phyloP scores from a whole-genome alignment of 2,797 vertebrate genomes.

The Aeoliscus strigatus region DNA sequence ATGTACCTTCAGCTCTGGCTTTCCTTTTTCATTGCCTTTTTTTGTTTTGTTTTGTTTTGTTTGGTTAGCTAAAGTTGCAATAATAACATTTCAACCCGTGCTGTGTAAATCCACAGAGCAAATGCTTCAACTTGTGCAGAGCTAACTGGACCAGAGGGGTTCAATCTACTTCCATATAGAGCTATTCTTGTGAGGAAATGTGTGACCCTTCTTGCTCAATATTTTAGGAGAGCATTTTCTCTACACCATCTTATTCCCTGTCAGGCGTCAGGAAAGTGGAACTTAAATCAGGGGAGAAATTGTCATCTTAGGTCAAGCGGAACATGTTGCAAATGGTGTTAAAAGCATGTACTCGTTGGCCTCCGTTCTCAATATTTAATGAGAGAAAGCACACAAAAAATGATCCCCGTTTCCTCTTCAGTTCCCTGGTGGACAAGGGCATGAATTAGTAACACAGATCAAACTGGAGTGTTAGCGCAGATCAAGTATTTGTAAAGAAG shows the following conservation, averaged over 20 bases:
- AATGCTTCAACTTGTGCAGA: slow-evolving; percentile 37
- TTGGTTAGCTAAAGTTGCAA: too few relatives aligned
- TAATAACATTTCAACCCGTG: slow-evolving; percentile 18
- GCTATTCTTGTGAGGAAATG: slow-evolving; percentile 59
- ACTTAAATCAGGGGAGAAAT: slow-evolving; percentile 58
- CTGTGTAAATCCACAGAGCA: slow-evolving; percentile 19
- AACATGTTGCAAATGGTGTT: slow-evolving; percentile 77
- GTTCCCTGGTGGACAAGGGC: slow-evolving; percentile 60
- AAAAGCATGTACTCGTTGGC: slow-evolving; percentile 78
- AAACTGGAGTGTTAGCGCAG: slow-evolving; percentile 77
- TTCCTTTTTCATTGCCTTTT: too few relatives aligned
- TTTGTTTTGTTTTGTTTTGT: too few relatives aligned
- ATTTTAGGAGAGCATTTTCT: slow-evolving; percentile 71
- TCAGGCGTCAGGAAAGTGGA: slow-evolving; percentile 66
- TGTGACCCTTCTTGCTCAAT: slow-evolving; percentile 76
- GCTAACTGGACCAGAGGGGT: slow-evolving; percentile 21
- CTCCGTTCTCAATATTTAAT: slow-evolving; percentile 70
- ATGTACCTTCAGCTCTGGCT: too few relatives aligned
- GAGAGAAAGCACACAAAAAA: slow-evolving; percentile 61
- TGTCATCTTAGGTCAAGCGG: slow-evolving; percentile 71
- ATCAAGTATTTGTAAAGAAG: slow-evolving; percentile 81
- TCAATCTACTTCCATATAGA: slow-evolving; percentile 62
- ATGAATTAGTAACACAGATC: slow-evolving; percentile 77
- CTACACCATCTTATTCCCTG: slow-evolving; percentile 45
- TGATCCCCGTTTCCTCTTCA: slow-evolving; percentile 68